Evolutionary conservation across 2,888 invertebrate genomes (phyloP), one percentile per base, ranked within the genome.

Genomic region (Drosophila atripex): DNA sequence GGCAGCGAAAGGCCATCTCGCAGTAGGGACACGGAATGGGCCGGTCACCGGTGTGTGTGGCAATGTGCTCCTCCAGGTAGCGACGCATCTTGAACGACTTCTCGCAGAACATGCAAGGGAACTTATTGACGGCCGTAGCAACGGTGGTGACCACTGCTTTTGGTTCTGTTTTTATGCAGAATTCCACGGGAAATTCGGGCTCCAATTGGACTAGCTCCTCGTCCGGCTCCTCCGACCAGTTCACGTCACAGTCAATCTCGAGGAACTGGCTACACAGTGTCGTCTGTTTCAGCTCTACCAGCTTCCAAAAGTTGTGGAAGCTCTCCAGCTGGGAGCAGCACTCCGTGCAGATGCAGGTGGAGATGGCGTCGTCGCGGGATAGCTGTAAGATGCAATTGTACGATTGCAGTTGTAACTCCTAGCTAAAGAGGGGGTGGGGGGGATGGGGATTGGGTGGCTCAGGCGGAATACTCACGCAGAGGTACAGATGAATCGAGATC

Each of bases 21-120:
- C 83, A 84, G 32, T 84, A 84, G 45, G 84, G 76, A 25, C 83
- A 84, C 1, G 84, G 68, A 39, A 86, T 80, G 38, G 82, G 86
- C 3, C 87, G 51, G 18, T 84, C 86, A 4, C 86, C 83, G 0
- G 83, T 84, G n/a, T 84, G 83, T 18, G 84, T 84, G 41, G 83
- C 83, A 25, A 84, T 77, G 66, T 84, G 83, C 65, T 84, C 83
- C 60, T 86, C 85, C n/a, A 84, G 56, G 55, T 80, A 84, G 50
- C 83, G 84, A 0, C 88, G 77, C 72, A 89, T 89, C 47, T 88
- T 88, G 30, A 88, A 88, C 4, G 89, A 78, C 23, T 88, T 88
- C 3, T 88, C 89, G 57, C 88, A 89, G 38, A 86, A 88, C 69
- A 84, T 82, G 58, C 89, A 88, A 7, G 75, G 77, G 47, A 87